Percentiles rank a stretch among this genome's conserved stretches.
These are phyloP conservation scores for Lepidothrix coronata DNA, from an alignment of 2,113 vertebrate species.

Conservation along the genomic window DNA sequence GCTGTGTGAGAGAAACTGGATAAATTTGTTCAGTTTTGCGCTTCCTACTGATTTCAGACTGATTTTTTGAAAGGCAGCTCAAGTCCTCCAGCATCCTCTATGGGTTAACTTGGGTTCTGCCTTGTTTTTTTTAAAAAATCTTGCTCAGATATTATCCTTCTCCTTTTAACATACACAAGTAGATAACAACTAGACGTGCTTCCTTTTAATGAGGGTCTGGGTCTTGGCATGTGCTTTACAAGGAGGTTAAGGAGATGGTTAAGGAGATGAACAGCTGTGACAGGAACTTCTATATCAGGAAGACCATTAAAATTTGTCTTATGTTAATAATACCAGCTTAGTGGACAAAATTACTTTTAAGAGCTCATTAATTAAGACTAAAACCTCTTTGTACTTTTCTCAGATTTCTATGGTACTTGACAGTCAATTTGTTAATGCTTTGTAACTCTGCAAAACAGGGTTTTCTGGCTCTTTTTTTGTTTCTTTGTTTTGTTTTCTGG, in stretches of 20 bases:
- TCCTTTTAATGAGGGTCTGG: neutral
- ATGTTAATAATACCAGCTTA: neutral
- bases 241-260: neutral
- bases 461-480: neutral
- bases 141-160: neutral
- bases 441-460: neutral
- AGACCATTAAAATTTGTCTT: neutral
- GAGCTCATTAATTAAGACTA: neutral
- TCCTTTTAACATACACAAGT: neutral
- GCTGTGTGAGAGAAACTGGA: neutral
- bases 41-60: neutral
- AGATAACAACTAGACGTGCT: neutral
- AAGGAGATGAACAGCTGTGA: neutral
- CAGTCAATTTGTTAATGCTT: neutral
- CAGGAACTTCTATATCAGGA: neutral
- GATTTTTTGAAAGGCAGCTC: neutral
- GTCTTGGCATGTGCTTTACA: neutral
- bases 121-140: neutral
- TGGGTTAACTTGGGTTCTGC: neutral
- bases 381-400: neutral
- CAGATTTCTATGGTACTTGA: neutral
- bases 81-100: conserved; percentile 15
- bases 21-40: neutral
- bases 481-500: neutral
- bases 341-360: neutral